Base-by-base conservation (phyloP, 2,113 vertebrate genomes). In the Sinocyclocheilus maitianheensis region DNA sequence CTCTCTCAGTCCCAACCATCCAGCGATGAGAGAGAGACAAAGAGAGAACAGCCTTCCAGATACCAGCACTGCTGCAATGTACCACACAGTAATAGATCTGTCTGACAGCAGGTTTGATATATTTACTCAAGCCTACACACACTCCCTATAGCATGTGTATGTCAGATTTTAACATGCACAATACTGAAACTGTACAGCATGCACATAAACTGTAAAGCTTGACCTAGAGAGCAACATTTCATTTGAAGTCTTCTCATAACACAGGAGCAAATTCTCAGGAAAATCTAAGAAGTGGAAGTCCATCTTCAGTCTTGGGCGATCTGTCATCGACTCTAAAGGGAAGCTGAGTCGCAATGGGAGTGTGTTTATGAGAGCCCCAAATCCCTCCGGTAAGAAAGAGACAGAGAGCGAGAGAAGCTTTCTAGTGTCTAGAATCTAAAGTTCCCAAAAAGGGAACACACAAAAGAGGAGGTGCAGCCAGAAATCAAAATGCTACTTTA, bases 261-360 rank as follows among this genome's bases (percentile, higher is more conserved):
- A 62, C 63, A 99, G 98, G 92, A 96, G 97, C 90, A 99, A 97
- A 89, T 94, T 99, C 88, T 98, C 97, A 89, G 97, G 97, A 77
- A 99, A 99, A 91, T 97, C 98, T 2, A 99, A 97, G 92, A 99
- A 97, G 90, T 99, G 98, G 98, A 99, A 97, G 91, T 99, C 97
- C 1, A 99, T 99, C 93, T 99, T 99, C 92, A 98, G 98, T 91
- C 93, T 99, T 84, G 98, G 97, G 14, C 95, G 96, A 26, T 98
- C 97, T 71, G 96, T 97, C 76, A 93, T 94, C 30, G 98, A 99
- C 34, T 95, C 97, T 2, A 99, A 98, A 88, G 97, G 97, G 83
- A 99, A 99, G 92, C 95, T 99, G 89, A 99, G 96, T 91, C 95
- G 98, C 81, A 99, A 99, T 0, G 98, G 98, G 62, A 99, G 98